Evolutionary conservation across 1,140 invertebrate species (phyloP), one percentile per base, ranked within the genome.

Genomic region (Nautilus pompilius): DNA sequence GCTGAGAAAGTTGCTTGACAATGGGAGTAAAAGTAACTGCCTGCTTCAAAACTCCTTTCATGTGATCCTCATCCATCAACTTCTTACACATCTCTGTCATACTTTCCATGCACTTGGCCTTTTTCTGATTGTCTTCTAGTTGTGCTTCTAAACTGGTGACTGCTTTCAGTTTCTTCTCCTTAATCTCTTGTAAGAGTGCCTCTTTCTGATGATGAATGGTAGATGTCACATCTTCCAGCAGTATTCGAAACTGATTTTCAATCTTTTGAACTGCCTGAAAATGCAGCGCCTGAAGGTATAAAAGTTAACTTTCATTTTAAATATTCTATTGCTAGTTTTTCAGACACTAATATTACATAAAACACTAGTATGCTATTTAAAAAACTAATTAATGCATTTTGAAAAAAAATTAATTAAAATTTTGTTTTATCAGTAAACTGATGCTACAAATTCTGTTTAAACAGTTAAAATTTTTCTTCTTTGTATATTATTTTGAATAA

Each of bases 171-270:
- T 71, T 73, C 3, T 53, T 32, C 26, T 68, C 41, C 10, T 65
- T 58, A 10, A 77, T 34, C 10, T 66, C 32, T 26, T 61, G 53
- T 8, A 74, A 32, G 1, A 67, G 53, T 0, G 46, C 34, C n/a
- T 66, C 51, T 46, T 72, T 71, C 33, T 75, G 71, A 33, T 73
- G 67, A 22, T 57, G 53, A 22, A 75, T 41, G 10, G 67, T 60
- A 17, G 56, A 24, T 5, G 69, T 74, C 3, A 77, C 54, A 58
- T 79, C 77, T 13, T 71, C 63, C 28, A 79, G 22, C 15, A 76
- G 32, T 17, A 74, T 57, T 28, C 67, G 69, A 57, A 73, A 75
- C 60, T 79, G 77, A 17, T 67, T 53, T n/a, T 71, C 69, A 15
- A 79, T 66, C 46, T 68, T 69, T 20, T 67, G 56, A 51, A 54